Percentiles rank a stretch among this genome's conserved stretches.
These are phyloP conservation scores for Euthynnus affinis DNA, from an alignment of 2,797 vertebrate genomes.

Conservation along the genomic window DNA sequence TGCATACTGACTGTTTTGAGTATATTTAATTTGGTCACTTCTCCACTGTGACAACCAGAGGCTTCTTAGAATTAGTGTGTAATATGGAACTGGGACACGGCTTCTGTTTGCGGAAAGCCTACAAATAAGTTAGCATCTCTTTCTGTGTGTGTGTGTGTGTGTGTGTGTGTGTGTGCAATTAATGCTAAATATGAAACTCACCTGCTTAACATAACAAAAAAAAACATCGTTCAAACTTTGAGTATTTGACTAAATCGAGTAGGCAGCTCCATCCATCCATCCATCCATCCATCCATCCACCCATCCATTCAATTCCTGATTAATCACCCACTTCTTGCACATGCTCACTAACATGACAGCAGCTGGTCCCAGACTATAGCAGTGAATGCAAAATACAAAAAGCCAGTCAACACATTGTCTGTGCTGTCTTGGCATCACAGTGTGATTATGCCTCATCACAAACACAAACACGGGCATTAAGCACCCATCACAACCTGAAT, in stretches of 20 bases:
- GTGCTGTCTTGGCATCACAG: background rate
- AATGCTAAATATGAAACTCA: background rate
- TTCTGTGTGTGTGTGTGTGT: slow-evolving; percentile 5
- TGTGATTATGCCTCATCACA: slow-evolving; percentile 25
- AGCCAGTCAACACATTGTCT: slow-evolving; percentile 27
- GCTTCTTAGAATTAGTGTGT: background rate
- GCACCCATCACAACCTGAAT: slow-evolving; percentile 38
- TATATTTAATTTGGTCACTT: background rate
- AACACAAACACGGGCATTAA: slow-evolving; percentile 26
- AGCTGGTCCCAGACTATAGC: background rate
- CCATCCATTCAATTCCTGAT: background rate
- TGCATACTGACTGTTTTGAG: background rate
- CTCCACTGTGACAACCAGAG: background rate
- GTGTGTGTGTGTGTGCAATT: background rate
- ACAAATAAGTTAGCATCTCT: background rate
- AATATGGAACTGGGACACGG: background rate
- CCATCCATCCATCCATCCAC: slow-evolving; percentile 3
- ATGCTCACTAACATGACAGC: slow-evolving; percentile 6
- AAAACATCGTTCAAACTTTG: background rate
- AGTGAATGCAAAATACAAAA: background rate
- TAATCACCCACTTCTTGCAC: background rate
- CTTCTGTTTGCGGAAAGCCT: background rate
- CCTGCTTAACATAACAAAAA: background rate
- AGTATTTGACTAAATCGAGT: background rate
- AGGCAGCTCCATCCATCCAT: background rate